Evolutionary conservation across 2,888 invertebrate species (phyloP), one percentile per base, ranked within the genome.

Genomic region (Coecobrya sp.): DNA sequence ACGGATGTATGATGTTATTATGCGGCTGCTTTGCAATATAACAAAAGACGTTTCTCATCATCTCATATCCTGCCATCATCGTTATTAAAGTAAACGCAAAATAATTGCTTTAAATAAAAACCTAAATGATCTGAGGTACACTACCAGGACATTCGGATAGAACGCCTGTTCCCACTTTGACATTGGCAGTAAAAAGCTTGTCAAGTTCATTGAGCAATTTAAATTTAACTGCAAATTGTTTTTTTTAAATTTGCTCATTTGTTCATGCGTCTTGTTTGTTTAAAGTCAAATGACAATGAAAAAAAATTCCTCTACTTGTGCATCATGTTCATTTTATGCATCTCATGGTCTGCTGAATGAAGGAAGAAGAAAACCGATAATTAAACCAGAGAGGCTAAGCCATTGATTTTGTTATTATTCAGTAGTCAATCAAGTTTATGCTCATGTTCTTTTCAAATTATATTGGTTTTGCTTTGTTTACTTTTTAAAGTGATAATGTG

Each of bases 141-240:
- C 2, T 25, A 7, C 22, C 22, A 27, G 70, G 4, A 30, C 10
- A 68, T 30, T 4, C 11, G 16, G 30, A 70, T 42, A 19, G 10
- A 19, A 5, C 0, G 19, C 22, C 25, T 45, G 49, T 76, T 49
- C 49, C 76, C n/a, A 36, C 8, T 49, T 1, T 76, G 76, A 76
- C 76, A 76, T 76, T 76, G 76, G 49, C 45, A 49, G 25, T 49
- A 25, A 36, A 70, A 70, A 70, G 5, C 65, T n/a, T 11, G 11
- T 36, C 42, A 73, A 73, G 73, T 73, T 73, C 73, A 73, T 0
- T 45, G 73, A 73, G 36, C 73, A 68, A 68, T n/a, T 25, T 25
- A 68, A 13, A 30, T 25, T 10, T 36, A n/a, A 13, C 5, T 68
- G 68, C 36, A 10, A 13, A 49, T 25, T 22, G 62, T 62, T 49